Base-by-base conservation (phyloP, 2,113 vertebrate genomes). In the Anolis carolinensis region DNA sequence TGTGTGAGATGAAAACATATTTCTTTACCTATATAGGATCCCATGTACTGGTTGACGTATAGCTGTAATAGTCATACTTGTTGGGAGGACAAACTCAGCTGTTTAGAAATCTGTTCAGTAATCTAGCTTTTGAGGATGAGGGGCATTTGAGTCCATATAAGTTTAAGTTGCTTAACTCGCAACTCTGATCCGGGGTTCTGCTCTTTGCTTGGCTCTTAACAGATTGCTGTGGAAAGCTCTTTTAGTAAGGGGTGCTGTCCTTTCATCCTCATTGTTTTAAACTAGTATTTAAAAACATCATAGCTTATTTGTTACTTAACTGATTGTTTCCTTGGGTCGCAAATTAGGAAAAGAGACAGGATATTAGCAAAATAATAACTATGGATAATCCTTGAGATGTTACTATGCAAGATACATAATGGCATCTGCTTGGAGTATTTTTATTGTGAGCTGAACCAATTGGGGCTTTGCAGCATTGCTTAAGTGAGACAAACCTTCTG, bases 371-470 rank as follows among this genome's bases (percentile, higher is more conserved):
- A 59, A 59, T 59, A 59, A 59, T 18, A 59, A 16, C 55, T 13
- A 18, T 14, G 16, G 4, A 59, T 59, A 44, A 44, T 44, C 39
- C 16, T 48, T 68, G 44, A 81, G 9, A 52, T 4, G 1, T 30
- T 11, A 4, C 13, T 83, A 77, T 81, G 88, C 82, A 85, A 84
- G 39, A 44, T 67, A 44, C 63, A 89, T 0, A 62, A 77, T 91
- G 36, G 36, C 79, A 83, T 80, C 52, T 89, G 82, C 84, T 89
- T 86, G 80, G n/a, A 72, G 88, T 73, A 83, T 27, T 13, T 82
- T 80, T 85, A 83, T 63, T 74, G 83, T 86, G 89, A 87, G 86
- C 85, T 75, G 65, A 90, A 84, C 85, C 4, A 90, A 92, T 92
- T 89, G 71, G 81, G 76, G 8, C 18, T 67, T 81, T 90, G 83